Base-by-base conservation (phyloP, 2,113 vertebrate species). In the Dryoscopus gambensis region DNA sequence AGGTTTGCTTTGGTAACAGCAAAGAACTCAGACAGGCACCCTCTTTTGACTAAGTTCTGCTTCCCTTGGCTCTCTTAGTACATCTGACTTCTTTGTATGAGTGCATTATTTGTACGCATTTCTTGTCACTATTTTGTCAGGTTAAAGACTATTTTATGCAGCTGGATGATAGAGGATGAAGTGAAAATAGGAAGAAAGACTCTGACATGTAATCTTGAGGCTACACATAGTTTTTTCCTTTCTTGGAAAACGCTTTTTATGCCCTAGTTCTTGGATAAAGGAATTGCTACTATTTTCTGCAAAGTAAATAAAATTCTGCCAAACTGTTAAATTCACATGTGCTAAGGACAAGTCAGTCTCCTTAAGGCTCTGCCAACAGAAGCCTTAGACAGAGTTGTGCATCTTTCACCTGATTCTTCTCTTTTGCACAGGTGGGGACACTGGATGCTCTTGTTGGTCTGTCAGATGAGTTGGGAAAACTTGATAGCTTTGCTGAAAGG, bases 401-500 rank as follows among this genome's bases (percentile, higher is more conserved):
- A 27, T 75, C 64, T 95, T 95, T 97, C 74, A 97, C 53, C 35
- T 93, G 71, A 59, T 95, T 95, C 28, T 90, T 21, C 13, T 97
- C 68, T 96, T 94, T 95, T 96, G 68, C 84, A 25, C 95, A 98
- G 98, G 99, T 99, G 97, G 99, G 99, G 89, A 99, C 99, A 73
- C 97, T 99, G 98, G 99, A 99, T 97, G 98, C 98, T 83, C 98
- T 99, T 49, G 98, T 99, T 82, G 97, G 98, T 79, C 98, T 99
- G 86, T 99, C 99, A 53, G 99, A 99, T 94, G 98, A 99, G 87
- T 97, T 99, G 96, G 98, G 98, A 95, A 99, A 98, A 97, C 98
- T 99, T 8, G 99, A 99, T 98, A 96, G 92, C 81, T 98, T 98
- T 96, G 98, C 98, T 96, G 99, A 99, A 98, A 98, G 99, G 99